A percentile compares a stretch with the other conserved stretches of the same genome.
phyloP scores from a whole-genome alignment of 2,888 invertebrate genomes.

The Hydriomena furcata region DNA sequence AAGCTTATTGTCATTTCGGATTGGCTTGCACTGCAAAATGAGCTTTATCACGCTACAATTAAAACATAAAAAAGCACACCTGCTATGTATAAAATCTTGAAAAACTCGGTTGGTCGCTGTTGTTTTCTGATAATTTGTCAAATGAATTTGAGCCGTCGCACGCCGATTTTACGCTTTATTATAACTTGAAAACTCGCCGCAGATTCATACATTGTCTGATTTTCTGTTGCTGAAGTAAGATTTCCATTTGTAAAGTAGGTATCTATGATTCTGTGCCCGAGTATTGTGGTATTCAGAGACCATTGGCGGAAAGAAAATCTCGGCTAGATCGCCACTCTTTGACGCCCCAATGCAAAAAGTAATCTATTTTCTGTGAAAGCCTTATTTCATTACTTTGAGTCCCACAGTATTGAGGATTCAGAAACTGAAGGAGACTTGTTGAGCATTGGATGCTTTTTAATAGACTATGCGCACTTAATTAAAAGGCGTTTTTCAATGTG shows the following conservation, averaged over 20 bases:
- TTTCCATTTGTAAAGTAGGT: background rate
- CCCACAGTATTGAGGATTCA: constrained; percentile 63
- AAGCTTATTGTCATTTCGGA: constrained; percentile 9
- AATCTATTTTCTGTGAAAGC: constrained; percentile 58
- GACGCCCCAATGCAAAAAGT: constrained; percentile 72
- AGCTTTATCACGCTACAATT: background rate
- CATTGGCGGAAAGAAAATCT: constrained; percentile 76
- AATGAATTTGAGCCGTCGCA: background rate
- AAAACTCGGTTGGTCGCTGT: too few species aligned
- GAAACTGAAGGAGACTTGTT: constrained; percentile 67
- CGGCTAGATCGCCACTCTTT: constrained; percentile 76
- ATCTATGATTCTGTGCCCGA: constrained; percentile 14
- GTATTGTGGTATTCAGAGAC: constrained; percentile 75
- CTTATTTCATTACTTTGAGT: constrained; percentile 70
- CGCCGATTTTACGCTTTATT: too few species aligned
- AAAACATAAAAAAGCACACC: background rate
- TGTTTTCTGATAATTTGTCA: background rate
- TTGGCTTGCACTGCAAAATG: constrained; percentile 1
- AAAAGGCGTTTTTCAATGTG: constrained; percentile 54
- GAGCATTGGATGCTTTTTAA: constrained; percentile 64
- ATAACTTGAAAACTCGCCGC: too few species aligned
- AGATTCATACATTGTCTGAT: too few species aligned
- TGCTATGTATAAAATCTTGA: background rate
- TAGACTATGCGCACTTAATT: constrained; percentile 66
- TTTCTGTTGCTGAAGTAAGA: background rate